A percentile compares a stretch with the other conserved stretches of the same genome.
Conservation (phyloP, 2,888 invertebrate species). For the Tetranychus piercei region DNA sequence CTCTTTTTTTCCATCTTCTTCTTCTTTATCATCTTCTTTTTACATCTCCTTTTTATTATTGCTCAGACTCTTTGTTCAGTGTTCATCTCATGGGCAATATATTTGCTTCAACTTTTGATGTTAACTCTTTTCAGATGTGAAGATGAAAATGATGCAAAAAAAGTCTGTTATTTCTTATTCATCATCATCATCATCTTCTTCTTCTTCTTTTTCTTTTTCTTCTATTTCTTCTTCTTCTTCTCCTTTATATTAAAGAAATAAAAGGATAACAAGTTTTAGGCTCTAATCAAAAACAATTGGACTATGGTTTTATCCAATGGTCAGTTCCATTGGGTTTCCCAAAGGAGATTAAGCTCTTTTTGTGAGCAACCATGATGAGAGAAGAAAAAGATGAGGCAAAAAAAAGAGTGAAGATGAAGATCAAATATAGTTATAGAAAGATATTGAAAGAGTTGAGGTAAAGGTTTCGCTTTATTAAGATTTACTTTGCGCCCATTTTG, state of each 20-base stretch:
- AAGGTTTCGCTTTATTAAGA: no score
- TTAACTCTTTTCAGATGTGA: background rate
- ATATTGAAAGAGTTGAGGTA: no score
- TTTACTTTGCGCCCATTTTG: no score
- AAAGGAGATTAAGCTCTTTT: background rate
- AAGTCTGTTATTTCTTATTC: background rate
- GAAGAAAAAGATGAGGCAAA: background rate
- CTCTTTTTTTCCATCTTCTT: no score
- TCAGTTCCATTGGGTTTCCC: background rate
- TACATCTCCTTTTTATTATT: background rate
- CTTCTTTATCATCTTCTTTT: no score
- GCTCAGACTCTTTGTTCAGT: background rate
- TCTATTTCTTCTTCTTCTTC: background rate
- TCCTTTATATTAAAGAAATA: background rate
- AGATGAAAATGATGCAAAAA: background rate
- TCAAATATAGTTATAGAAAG: no score
- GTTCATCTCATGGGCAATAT: background rate
- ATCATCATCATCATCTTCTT: no score
- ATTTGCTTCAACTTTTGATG: background rate
- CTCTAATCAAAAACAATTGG: background rate
- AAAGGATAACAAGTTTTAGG: background rate
- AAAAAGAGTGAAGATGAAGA: no score
- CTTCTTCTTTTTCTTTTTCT: background rate
- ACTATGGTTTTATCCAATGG: background rate
- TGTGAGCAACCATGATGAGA: background rate